phyloP scores from a whole-genome alignment of 2,888 invertebrate genomes.

The Idaea dimidiata region DNA sequence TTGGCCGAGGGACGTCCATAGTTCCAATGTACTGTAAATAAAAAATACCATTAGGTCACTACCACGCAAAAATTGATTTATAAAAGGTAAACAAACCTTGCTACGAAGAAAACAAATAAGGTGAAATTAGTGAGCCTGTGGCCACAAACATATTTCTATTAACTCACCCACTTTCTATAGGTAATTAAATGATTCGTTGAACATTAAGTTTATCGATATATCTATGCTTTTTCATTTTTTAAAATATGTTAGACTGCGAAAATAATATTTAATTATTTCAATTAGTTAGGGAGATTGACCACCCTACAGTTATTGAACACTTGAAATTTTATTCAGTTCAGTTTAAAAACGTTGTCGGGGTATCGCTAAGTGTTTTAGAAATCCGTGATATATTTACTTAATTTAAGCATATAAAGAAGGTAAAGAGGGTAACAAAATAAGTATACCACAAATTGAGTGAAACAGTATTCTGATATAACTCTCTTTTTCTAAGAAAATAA shows the following conservation, averaged over 20 bases:
- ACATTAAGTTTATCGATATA: too few species aligned
- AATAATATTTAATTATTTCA: too few species aligned
- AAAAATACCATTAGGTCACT: constrained; percentile 1
- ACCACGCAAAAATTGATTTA: not conserved
- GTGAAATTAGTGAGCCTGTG: not conserved
- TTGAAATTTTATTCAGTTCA: too few species aligned
- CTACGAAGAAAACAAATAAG: not conserved
- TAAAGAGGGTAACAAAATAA: not conserved
- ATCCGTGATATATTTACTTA: too few species aligned
- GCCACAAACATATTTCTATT: not conserved
- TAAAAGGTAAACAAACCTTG: not conserved
- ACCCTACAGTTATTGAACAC: too few species aligned
- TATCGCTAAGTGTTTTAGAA: too few species aligned
- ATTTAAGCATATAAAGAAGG: too few species aligned
- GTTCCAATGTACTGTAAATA: constrained; percentile 97
- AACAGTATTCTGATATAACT: not conserved
- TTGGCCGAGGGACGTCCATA: constrained; percentile 97
- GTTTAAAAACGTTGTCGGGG: too few species aligned
- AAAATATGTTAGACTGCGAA: too few species aligned
- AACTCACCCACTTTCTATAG: not conserved
- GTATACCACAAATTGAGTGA: not conserved
- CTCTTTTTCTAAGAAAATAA: not conserved
- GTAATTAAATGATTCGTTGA: not conserved
- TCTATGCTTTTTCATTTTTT: too few species aligned
- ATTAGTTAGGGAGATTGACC: too few species aligned